Conservation (phyloP, 2,113 vertebrate species). For the Alces alces region DNA sequence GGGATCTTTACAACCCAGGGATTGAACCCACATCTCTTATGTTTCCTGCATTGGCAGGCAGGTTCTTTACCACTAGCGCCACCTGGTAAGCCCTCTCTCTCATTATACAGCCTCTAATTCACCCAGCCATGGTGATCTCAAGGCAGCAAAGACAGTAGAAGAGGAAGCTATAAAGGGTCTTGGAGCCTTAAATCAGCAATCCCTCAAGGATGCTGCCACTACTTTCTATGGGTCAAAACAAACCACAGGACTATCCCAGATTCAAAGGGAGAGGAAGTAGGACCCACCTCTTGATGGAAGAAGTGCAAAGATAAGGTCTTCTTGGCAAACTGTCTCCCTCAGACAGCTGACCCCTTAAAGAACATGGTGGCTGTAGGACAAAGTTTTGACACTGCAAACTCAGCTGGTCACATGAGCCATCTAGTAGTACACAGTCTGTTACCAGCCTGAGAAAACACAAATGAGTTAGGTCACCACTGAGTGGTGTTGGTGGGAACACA, state of each 20-base stretch:
- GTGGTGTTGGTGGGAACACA: not conserved
- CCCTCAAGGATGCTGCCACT: not conserved
- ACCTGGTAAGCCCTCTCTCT: not conserved
- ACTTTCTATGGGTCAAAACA: not conserved
- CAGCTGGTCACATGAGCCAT: not conserved
- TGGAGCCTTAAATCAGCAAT: not conserved
- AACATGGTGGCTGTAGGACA: not conserved
- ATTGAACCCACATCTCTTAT: not conserved
- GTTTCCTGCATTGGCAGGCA: not conserved
- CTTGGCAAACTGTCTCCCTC: not conserved
- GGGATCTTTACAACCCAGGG: not conserved
- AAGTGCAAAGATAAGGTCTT: not conserved
- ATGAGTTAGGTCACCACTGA: not conserved
- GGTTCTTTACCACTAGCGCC: not conserved
- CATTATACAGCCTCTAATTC: not conserved
- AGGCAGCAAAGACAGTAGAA: not conserved
- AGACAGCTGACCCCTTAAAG: not conserved
- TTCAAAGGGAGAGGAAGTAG: not conserved
- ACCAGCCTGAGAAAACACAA: not conserved
- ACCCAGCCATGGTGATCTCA: not conserved
- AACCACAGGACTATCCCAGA: not conserved
- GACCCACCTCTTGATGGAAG: not conserved
- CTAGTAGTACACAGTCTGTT: not conserved
- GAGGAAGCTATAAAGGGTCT: not conserved
- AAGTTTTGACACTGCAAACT: not conserved